These are phyloP conservation scores for Malacoctenus gilli DNA, from an alignment of 2,797 vertebrate genomes.

Conservation along the genomic window DNA sequence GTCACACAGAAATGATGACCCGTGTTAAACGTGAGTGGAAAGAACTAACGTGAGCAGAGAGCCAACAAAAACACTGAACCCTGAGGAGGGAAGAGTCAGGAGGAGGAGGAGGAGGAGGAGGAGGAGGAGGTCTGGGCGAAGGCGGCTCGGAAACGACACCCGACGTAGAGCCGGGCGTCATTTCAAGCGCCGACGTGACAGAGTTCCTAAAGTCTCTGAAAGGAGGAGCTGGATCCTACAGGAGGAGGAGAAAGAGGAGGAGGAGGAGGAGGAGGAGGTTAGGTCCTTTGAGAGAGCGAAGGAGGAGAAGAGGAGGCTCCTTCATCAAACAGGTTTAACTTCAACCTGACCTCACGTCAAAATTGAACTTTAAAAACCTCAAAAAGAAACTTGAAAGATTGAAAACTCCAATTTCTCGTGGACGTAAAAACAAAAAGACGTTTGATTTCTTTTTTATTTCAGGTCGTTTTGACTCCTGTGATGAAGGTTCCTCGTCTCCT, in stretches of 20 bases:
- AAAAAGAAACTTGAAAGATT: no score
- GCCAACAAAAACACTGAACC: slow-evolving; percentile 72
- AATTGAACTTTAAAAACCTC: no score
- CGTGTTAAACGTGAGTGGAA: not conserved
- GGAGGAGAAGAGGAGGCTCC: not conserved
- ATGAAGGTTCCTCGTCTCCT: no score
- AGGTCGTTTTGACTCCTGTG: no score
- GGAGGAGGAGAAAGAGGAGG: slow-evolving; percentile 25
- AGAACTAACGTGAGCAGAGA: not conserved
- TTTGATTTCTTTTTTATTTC: no score
- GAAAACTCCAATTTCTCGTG: no score
- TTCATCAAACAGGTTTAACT: no score
- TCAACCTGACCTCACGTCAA: no score
- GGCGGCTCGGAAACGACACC: slow-evolving; percentile 46
- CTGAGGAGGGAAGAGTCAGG: slow-evolving; percentile 43
- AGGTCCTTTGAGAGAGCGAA: not conserved
- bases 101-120: slow-evolving; percentile 24
- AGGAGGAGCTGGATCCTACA: slow-evolving; percentile 52
- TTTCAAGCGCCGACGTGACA: slow-evolving; percentile 16
- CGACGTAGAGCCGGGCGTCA: not conserved
- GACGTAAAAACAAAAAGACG: no score
- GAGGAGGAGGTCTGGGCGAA: not conserved
- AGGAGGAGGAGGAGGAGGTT: slow-evolving; percentile 11
- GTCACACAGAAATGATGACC: no score
- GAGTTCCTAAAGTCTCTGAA: slow-evolving; percentile 23